These are phyloP conservation scores for Ichneumoninae sp. DNA, from an alignment of 2,888 invertebrate genomes.

Conservation along the genomic window DNA sequence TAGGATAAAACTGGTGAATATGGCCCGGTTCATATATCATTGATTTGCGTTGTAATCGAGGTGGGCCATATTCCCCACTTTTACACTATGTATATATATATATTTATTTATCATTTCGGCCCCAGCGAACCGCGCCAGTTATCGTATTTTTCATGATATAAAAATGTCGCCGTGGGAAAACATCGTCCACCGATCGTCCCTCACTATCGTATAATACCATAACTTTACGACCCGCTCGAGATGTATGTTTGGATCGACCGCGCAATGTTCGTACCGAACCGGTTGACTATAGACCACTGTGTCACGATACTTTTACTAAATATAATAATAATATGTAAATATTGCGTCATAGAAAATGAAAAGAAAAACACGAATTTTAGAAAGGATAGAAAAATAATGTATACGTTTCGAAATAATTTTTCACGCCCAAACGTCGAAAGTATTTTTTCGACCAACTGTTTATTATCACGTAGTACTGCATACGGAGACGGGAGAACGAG, in stretches of 20 bases:
- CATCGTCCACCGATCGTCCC: conserved; percentile 35
- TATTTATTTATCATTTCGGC: neutral
- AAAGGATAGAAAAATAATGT: neutral
- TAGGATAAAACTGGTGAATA: too few relatives aligned
- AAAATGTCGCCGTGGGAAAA: conserved; percentile 52
- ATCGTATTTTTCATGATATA: conserved; percentile 56
- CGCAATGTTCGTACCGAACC: conserved; percentile 4
- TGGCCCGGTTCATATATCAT: too few relatives aligned
- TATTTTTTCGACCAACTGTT: neutral
- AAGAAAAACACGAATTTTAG: neutral
- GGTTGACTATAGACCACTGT: neutral
- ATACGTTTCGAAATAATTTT: neutral
- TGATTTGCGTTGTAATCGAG: too few relatives aligned
- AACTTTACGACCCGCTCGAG: conserved; percentile 35
- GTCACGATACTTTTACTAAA: neutral
- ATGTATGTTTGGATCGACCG: conserved; percentile 47
- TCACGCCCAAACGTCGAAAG: too few relatives aligned
- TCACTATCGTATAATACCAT: conserved; percentile 43
- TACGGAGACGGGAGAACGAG: conserved; percentile 27
- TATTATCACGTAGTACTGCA: neutral
- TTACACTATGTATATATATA: too few relatives aligned
- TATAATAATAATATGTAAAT: neutral
- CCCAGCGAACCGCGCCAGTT: conserved; percentile 25
- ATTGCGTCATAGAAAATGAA: neutral
- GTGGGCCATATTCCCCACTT: too few relatives aligned